Evolutionary conservation across 2,797 vertebrate genomes (phyloP).

Genomic region (Sebastes umbrosus): DNA sequence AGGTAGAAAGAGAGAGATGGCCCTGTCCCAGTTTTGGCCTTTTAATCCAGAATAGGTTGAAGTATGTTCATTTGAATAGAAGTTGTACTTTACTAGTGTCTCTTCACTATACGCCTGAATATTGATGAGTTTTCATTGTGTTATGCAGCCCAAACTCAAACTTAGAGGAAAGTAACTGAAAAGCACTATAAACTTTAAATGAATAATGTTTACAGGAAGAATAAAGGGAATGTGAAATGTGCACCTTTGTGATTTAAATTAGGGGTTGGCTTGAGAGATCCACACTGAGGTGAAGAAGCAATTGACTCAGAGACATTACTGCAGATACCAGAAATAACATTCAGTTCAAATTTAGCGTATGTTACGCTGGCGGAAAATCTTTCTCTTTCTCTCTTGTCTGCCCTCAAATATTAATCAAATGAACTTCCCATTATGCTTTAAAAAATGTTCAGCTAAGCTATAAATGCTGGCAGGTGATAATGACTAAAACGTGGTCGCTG

Average conservation of each 20-base stretch:
- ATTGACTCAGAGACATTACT: constrained; percentile 54
- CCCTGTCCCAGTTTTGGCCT: constrained; percentile 66
- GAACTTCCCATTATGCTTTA: constrained; percentile 34
- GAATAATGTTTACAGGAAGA: constrained; percentile 13
- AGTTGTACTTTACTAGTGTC: constrained; percentile 30
- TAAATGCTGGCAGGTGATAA: constrained; percentile 60
- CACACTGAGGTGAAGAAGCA: constrained; percentile 38
- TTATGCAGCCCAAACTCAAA: neutral
- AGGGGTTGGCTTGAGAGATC: constrained; percentile 31
- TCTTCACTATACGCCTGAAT: constrained; percentile 41
- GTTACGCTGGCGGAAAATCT: constrained; percentile 27
- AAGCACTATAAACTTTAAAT: constrained; percentile 9
- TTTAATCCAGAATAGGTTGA: constrained; percentile 51
- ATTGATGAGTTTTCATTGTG: constrained; percentile 50
- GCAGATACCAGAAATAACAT: constrained; percentile 53
- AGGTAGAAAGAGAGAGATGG: constrained; percentile 33
- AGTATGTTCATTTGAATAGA: constrained; percentile 61
- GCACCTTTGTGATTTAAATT: constrained; percentile 20
- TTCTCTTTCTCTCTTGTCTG: constrained; percentile 21
- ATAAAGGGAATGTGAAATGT: no score
- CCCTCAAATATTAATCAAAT: constrained; percentile 50
- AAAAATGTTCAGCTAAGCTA: constrained; percentile 50
- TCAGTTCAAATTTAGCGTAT: constrained; percentile 48
- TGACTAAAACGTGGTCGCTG: constrained; percentile 41
- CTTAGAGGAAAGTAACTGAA: constrained; percentile 8